A percentile compares a stretch with the other conserved stretches of the same genome.
These are phyloP conservation scores for Sandelia bainsii DNA, from an alignment of 2,797 vertebrate genomes.

Conservation along the genomic window DNA sequence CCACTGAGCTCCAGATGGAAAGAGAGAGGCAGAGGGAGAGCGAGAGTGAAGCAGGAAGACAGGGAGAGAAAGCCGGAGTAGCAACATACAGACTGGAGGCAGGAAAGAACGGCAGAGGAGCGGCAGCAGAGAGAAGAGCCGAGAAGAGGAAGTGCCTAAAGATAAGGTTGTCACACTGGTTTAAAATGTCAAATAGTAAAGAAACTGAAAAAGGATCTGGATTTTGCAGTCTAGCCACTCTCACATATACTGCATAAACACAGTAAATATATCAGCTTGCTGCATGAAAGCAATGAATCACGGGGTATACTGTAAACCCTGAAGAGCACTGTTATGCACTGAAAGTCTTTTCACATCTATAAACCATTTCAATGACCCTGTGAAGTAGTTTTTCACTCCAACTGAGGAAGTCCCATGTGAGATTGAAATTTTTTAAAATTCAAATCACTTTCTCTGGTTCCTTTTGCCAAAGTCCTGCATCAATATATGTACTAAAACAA, in stretches of 20 bases:
- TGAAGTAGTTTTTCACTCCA: slow-evolving; percentile 42
- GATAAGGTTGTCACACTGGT: slow-evolving; percentile 68
- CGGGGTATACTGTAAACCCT: slow-evolving; percentile 36
- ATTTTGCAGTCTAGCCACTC: slow-evolving; percentile 46
- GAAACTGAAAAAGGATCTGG: slow-evolving; percentile 54
- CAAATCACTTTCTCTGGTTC: slow-evolving; percentile 10
- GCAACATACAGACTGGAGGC: slow-evolving; percentile 37
- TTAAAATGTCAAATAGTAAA: slow-evolving; percentile 67
- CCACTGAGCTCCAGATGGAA: slow-evolving; percentile 17
- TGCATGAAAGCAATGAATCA: slow-evolving; percentile 63
- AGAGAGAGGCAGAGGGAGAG: neutral
- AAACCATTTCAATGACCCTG: slow-evolving; percentile 48
- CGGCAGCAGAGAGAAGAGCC: slow-evolving; percentile 34
- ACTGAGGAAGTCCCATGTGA: slow-evolving; percentile 24
- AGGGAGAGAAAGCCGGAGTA: slow-evolving; percentile 39
- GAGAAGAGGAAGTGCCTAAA: slow-evolving; percentile 63
- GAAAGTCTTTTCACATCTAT: slow-evolving; percentile 45
- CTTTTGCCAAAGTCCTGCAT: slow-evolving; percentile 12
- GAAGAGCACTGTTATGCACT: slow-evolving; percentile 47
- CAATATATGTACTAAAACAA: neutral
- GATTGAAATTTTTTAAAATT: slow-evolving; percentile 18
- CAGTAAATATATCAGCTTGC: slow-evolving; percentile 41
- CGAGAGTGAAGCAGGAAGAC: slow-evolving; percentile 18
- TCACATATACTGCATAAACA: slow-evolving; percentile 32
- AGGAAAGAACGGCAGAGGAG: slow-evolving; percentile 36